Conservation (phyloP, 2,888 invertebrate species). For the Agrotis segetum region DNA sequence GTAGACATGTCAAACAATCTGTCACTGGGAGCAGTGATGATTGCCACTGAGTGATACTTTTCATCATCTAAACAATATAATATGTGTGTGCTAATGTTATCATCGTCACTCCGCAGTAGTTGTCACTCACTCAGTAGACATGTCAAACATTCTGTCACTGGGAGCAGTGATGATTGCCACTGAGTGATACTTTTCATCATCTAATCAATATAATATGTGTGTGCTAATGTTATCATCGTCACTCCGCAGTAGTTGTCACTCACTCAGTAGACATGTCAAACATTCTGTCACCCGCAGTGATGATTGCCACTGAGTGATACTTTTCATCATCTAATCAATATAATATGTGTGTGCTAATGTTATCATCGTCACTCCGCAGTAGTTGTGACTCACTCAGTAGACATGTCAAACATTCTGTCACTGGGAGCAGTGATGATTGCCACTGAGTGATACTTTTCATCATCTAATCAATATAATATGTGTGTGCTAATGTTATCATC, state of each 20-base stretch:
- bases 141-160: constrained; percentile 52
- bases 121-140: constrained; percentile 51
- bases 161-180: constrained; percentile 24
- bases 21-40: too few species aligned
- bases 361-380: not conserved
- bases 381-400: constrained; percentile 44
- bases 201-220: too few species aligned
- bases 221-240: not conserved
- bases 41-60: too few species aligned
- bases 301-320: not conserved
- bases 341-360: not conserved
- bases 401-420: too few species aligned
- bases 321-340: too few species aligned
- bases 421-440: constrained; percentile 23
- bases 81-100: too few species aligned
- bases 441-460: not conserved
- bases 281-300: constrained; percentile 46
- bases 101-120: constrained; percentile 8
- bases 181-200: not conserved
- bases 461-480: too few species aligned
- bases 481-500: not conserved
- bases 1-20: too few species aligned
- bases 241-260: constrained; percentile 20
- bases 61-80: too few species aligned
- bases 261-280: constrained; percentile 34